Evolutionary conservation across 2,888 invertebrate genomes (phyloP), one percentile per base, ranked within the genome.

Genomic region (Gortyna flavago): DNA sequence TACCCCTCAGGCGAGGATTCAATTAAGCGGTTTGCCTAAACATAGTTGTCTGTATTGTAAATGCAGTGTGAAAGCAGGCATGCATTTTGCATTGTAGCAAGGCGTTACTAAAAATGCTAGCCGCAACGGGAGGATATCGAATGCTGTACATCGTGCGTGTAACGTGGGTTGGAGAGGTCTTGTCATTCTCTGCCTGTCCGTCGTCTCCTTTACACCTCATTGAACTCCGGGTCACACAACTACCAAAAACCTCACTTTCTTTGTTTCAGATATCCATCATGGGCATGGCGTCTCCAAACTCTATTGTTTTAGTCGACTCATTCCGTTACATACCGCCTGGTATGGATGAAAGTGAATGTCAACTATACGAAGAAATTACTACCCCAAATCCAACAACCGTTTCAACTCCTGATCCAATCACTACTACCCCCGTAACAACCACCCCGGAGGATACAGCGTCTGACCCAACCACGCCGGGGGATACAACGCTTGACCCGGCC

Each of bases 201-300:
- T 59, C 57, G 9, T 6, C 25, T 25, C 32, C 3, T 9, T 9
- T 68, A 6, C 18, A 69, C 35, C 13, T 29, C 64, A 11, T 9
- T 64, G 16, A 11, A 68, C 18, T 7, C n/a, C 7, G 18, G n/a
- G 54, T 44, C 21, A 35, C 11, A 21, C 1, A 21, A 32, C 6
- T n/a, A 61, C 21, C 16, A 51, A 38, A 29, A 75, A 61, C n/a
- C 29, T 57, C 57, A 70, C 54, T 81, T 57, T 80, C 35, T 71
- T 85, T 85, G 80, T 93, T 93, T 51, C 91, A 95, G 94, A 80
- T 95, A 62, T 90, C 90, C 7, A 85, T 95, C 25, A 89, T 92
- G 86, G 94, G 93, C 16, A 77, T 84, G 41, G 90, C 88, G 7
- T 84, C 87, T 4, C 62, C 75, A 7, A 77, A 72, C n/a, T 92